Evolutionary conservation across 2,888 invertebrate species (phyloP).

Genomic region (Ptychoptera contaminata): DNA sequence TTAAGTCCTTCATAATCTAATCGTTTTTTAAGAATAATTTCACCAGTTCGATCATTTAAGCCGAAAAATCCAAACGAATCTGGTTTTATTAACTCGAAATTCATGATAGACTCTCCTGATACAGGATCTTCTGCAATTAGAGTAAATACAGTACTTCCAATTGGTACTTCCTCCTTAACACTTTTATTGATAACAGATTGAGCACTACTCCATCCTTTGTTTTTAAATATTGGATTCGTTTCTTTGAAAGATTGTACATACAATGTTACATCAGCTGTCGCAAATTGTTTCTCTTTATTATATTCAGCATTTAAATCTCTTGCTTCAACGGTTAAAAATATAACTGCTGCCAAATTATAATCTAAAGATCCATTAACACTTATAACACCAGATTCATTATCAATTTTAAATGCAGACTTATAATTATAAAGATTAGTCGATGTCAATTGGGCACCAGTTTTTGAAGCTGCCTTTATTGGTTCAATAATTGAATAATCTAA

Average conservation of each 20-base stretch:
- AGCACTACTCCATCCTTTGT: conserved; percentile 54
- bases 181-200: conserved; percentile 49
- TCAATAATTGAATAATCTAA: conserved; percentile 53
- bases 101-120: conserved; percentile 43
- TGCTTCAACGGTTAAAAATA: conserved; percentile 56
- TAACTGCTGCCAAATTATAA: conserved; percentile 57
- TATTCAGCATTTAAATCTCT: conserved; percentile 53
- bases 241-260: conserved; percentile 65
- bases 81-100: conserved; percentile 39
- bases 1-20: conserved; percentile 63
- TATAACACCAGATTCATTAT: conserved; percentile 51
- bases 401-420: conserved; percentile 51
- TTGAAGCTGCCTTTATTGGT: conserved; percentile 53
- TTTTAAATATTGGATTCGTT: conserved; percentile 57
- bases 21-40: conserved; percentile 53
- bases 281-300: conserved; percentile 45
- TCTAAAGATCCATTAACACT: conserved; percentile 47
- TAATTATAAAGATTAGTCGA: conserved; percentile 44
- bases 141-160: conserved; percentile 53
- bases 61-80: conserved; percentile 39
- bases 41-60: conserved; percentile 51
- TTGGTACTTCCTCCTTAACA: conserved; percentile 60
- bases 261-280: conserved; percentile 52
- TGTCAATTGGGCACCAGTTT: conserved; percentile 54
- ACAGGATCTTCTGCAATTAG: conserved; percentile 55